phyloP scores from a whole-genome alignment of 2,797 vertebrate genomes.

The Chelonia mydas region DNA sequence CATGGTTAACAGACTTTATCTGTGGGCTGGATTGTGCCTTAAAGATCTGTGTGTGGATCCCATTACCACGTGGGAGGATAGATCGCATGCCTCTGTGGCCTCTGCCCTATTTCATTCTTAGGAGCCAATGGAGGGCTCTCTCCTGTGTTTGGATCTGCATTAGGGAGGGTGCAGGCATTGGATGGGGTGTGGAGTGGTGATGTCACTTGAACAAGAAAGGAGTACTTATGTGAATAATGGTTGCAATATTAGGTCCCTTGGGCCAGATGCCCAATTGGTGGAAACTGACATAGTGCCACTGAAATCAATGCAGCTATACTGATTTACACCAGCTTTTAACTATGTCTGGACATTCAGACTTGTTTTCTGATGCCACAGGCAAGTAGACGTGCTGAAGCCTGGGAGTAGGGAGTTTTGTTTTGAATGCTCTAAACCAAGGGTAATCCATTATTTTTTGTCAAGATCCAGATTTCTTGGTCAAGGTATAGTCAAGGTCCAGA shows the following conservation, averaged over 20 bases:
- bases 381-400: background rate
- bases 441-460: background rate
- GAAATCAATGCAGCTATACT: background rate
- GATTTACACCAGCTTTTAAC: background rate
- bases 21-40: fast-evolving
- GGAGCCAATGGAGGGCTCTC: fast-evolving
- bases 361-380: background rate
- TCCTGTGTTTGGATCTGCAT: background rate
- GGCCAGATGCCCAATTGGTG: fast-evolving
- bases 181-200: background rate
- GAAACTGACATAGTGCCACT: background rate
- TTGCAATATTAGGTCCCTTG: background rate
- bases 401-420: background rate
- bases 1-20: fast-evolving
- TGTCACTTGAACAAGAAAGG: background rate
- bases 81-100: fast-evolving
- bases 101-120: background rate
- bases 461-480: background rate
- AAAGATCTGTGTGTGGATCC: background rate
- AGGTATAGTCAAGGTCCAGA: background rate
- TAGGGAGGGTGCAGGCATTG: background rate
- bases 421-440: no score
- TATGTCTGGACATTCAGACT: background rate
- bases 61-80: fast-evolving
- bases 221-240: background rate